phyloP scores from a whole-genome alignment of 1,140 invertebrate species.

The Drosophila grimshawi region DNA sequence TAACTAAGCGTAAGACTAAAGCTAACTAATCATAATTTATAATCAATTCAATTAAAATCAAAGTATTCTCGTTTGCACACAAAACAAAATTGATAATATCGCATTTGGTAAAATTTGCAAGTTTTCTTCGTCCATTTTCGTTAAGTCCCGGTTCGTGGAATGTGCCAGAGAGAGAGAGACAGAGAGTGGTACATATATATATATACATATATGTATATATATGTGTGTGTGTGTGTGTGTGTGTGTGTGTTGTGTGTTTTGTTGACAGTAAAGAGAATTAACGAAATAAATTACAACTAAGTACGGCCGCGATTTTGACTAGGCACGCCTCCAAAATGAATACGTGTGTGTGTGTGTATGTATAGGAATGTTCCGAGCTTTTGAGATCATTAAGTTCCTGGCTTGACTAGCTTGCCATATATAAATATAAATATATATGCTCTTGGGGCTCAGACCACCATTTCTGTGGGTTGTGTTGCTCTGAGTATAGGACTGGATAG shows the following conservation, averaged over 20 bases:
- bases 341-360: background rate
- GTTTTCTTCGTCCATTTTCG: conserved; percentile 29
- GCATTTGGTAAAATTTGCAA: conserved; percentile 58
- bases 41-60: conserved; percentile 63
- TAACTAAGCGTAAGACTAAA: conserved; percentile 49
- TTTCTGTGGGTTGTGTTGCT: background rate
- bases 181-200: background rate
- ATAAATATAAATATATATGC: background rate
- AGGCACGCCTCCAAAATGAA: conserved; percentile 4
- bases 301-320: conserved; percentile 27
- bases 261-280: background rate
- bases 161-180: conserved; percentile 13
- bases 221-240: conserved; percentile 6
- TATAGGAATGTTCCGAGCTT: conserved; percentile 35
- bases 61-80: conserved; percentile 70
- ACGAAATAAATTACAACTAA: background rate
- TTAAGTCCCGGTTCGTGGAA: conserved; percentile 28
- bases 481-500: background rate
- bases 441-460: background rate
- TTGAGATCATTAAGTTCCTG: conserved; percentile 52
- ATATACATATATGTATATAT: too few relatives aligned
- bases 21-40: conserved; percentile 64
- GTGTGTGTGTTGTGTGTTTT: conserved; percentile 9
- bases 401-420: conserved; percentile 31
- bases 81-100: conserved; percentile 66